Conservation (phyloP, 2,888 invertebrate genomes). For the Drosophila aldrichi region DNA sequence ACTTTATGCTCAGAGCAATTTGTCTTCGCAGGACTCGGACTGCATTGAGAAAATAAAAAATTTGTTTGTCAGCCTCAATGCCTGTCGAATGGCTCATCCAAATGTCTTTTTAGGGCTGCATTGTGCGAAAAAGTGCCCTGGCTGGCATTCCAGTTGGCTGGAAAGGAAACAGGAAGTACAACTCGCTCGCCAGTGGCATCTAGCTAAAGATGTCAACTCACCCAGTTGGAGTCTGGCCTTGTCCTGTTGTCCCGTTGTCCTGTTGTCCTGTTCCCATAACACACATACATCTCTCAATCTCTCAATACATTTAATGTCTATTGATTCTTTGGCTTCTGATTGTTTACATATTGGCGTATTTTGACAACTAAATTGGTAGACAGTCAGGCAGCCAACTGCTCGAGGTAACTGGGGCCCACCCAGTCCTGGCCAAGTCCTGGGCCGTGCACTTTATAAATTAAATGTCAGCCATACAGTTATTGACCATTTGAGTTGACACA, state of each 20-base stretch:
- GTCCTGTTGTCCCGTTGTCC: conserved; percentile 45
- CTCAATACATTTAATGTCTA: conserved; percentile 38
- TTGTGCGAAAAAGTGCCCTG: conserved; percentile 53
- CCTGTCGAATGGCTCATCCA: conserved; percentile 25
- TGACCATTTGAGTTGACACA: conserved; percentile 61
- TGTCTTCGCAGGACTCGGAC: conserved; percentile 60
- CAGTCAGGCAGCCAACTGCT: conserved; percentile 49
- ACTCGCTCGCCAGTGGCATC: conserved; percentile 51
- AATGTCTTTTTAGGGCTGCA: conserved; percentile 68
- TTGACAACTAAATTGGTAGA: conserved; percentile 78
- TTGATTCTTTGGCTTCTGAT: conserved; percentile 51
- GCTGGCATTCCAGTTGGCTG: too few species aligned
- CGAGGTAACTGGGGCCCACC: conserved; percentile 38
- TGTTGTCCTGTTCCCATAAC: conserved; percentile 13
- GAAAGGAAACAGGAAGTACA: conserved; percentile 63
- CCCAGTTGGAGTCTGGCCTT: conserved; percentile 54
- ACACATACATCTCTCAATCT: conserved; percentile 35
- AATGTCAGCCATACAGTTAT: conserved; percentile 65
- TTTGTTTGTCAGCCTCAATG: conserved; percentile 69
- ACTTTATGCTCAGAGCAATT: conserved; percentile 71
- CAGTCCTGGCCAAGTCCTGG: conserved; percentile 38
- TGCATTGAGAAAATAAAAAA: conserved; percentile 62
- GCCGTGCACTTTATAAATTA: conserved; percentile 67
- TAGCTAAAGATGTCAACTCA: conserved; percentile 76
- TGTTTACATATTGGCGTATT: conserved; percentile 74